Evolutionary conservation across 2,888 invertebrate species (phyloP), one percentile per base, ranked within the genome.

Genomic region (Lasioglossum malachurum): DNA sequence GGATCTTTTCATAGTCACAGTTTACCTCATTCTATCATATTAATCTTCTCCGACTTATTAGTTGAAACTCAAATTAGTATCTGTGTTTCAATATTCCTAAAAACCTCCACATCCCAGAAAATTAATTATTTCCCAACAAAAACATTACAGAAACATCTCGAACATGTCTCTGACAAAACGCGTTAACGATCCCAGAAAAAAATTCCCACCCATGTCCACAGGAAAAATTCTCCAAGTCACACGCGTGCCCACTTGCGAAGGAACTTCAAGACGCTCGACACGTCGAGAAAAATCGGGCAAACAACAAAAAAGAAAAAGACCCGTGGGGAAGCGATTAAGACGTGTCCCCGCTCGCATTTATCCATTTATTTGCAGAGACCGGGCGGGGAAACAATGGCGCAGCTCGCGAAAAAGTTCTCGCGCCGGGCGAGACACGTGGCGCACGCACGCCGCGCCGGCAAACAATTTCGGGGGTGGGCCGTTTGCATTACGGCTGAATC

Each of bases 401-500:
- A 0, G 41, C 44, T 31, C 49, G 44, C 27, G 41, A 74, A 86
- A 86, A 87, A 84, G 77, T 83, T 71, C 41, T 10, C 67, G 57
- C 60, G 57, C 46, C 74, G 72, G 75, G 77, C 84, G 64, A 82
- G 86, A 88, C 82, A 78, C 53, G 53, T 14, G 69, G 71, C 64
- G 67, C 67, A 83, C 73, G 82, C 83, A 82, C 77, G 49, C 41
- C 67, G 72, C 77, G 57, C 41, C 71, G 72, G 86, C 81, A 88
- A 89, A 92, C 92, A 88, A 90, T 91, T 88, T 83, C 80, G 82
- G 78, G 83, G 88, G 87, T 80, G 90, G 88, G 86, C 86, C 87
- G 87, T 92, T 91, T 91, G 87, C 91, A 91, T 92, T 91, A 92
- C 90, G 82, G 87, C 83, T 83, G 87, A 90, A 87, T 87, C 88